Evolutionary conservation across 1,140 invertebrate species (phyloP).

Genomic region (Platorchestia sp.): DNA sequence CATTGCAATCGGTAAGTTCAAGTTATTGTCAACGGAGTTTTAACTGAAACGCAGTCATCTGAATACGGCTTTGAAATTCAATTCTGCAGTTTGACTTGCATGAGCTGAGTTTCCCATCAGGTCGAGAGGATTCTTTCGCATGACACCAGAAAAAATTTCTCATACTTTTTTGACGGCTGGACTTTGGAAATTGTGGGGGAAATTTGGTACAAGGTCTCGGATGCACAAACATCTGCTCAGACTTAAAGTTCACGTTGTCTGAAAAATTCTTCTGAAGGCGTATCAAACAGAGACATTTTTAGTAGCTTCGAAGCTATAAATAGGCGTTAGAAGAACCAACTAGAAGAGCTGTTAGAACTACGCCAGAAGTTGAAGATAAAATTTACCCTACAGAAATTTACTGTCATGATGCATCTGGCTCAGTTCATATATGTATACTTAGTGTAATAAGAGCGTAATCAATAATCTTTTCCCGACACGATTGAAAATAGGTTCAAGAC

Average conservation of each 20-base stretch:
- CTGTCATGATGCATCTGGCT: neutral
- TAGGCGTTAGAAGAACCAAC: neutral
- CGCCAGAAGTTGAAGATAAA: neutral
- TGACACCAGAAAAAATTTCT: neutral
- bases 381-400: neutral
- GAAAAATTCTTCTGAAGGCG: neutral
- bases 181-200: neutral
- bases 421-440: too few species aligned
- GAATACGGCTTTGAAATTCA: too few species aligned
- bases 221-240: neutral
- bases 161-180: neutral
- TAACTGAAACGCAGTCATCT: too few species aligned
- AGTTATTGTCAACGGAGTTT: too few species aligned
- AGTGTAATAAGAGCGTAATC: neutral
- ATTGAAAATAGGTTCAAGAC: neutral
- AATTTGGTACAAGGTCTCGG: neutral
- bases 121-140: neutral
- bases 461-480: neutral
- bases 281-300: neutral
- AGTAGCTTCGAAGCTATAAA: neutral
- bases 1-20: neutral
- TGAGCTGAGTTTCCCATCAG: too few species aligned
- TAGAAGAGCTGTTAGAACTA: too few species aligned
- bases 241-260: neutral
- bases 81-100: too few species aligned